These are phyloP conservation scores for Lypha dubia DNA, from an alignment of 2,888 invertebrate species.

Conservation along the genomic window DNA sequence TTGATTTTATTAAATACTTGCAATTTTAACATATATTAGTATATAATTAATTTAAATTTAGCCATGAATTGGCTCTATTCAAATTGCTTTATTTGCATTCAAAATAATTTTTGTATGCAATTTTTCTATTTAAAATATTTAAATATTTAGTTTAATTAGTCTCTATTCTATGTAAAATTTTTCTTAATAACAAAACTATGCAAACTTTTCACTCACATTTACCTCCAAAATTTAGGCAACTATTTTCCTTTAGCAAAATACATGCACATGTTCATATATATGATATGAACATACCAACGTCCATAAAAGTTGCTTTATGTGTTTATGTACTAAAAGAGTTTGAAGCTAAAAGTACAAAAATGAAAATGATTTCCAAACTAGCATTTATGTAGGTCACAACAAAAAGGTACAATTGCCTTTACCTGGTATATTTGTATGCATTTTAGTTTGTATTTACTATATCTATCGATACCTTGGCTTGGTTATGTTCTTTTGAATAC, in stretches of 20 bases:
- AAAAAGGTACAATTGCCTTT: slow-evolving; percentile 68
- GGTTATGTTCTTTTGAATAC: slow-evolving; percentile 36
- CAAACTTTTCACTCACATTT: slow-evolving; percentile 28
- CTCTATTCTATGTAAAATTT: not conserved
- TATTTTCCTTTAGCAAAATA: not conserved
- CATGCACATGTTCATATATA: no score
- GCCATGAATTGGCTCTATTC: slow-evolving; percentile 9
- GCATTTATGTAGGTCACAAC: slow-evolving; percentile 67
- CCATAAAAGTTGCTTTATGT: not conserved
- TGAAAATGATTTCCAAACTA: slow-evolving; percentile 52
- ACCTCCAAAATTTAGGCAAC: slow-evolving; percentile 44
- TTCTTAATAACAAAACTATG: not conserved
- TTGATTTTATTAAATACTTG: slow-evolving; percentile 10
- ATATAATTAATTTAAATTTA: not conserved
- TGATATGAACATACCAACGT: not conserved
- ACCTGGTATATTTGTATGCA: slow-evolving; percentile 10
- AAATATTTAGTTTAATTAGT: not conserved
- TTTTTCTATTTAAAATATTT: not conserved
- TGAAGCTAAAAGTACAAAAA: slow-evolving; percentile 18
- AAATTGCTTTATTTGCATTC: not conserved
- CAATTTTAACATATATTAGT: not conserved
- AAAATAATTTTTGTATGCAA: not conserved
- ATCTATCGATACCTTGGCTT: slow-evolving; percentile 71
- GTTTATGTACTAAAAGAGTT: slow-evolving; percentile 30
- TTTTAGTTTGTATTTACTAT: slow-evolving; percentile 26